A percentile compares a stretch with the other conserved stretches of the same genome.
Conservation (phyloP, 1,140 invertebrate species). For the Ceratina calcarata region DNA sequence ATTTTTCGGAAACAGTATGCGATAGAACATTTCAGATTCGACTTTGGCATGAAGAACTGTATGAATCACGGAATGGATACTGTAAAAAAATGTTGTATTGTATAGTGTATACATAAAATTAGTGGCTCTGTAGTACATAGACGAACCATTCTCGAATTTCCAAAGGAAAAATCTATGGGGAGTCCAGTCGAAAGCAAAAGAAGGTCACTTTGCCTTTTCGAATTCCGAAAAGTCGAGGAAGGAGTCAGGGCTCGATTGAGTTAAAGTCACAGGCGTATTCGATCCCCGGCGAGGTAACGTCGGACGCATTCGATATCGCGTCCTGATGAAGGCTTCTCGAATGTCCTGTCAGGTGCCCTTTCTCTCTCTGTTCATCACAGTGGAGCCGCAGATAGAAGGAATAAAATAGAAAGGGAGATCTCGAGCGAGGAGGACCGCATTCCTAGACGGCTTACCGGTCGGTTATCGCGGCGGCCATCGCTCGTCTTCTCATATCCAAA, state of each 20-base stretch:
- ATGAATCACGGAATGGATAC: too few species aligned
- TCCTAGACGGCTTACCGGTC: conserved; percentile 75
- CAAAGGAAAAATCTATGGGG: not conserved
- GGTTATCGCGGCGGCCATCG: conserved; percentile 70
- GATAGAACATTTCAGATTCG: too few species aligned
- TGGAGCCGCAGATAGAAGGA: conserved; percentile 7
- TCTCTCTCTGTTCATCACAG: not conserved
- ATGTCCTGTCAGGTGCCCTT: conserved; percentile 48
- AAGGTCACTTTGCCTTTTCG: not conserved
- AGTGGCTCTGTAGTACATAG: too few species aligned
- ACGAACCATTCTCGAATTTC: too few species aligned
- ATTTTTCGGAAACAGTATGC: too few species aligned
- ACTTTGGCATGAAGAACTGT: too few species aligned
- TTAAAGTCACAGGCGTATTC: conserved; percentile 54
- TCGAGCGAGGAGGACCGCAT: conserved; percentile 59
- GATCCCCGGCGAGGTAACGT: conserved; percentile 47
- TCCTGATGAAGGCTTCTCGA: conserved; percentile 60
- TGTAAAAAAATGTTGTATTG: too few species aligned
- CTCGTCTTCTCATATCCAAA: conserved; percentile 71
- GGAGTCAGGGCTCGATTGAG: conserved; percentile 29
- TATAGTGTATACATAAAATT: too few species aligned
- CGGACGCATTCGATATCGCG: conserved; percentile 50
- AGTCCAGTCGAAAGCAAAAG: too few species aligned
- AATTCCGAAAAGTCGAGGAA: conserved; percentile 46
- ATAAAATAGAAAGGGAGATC: conserved; percentile 48